Base-by-base conservation (phyloP, 2,888 invertebrate genomes). In the Drosophila prostipennis region DNA sequence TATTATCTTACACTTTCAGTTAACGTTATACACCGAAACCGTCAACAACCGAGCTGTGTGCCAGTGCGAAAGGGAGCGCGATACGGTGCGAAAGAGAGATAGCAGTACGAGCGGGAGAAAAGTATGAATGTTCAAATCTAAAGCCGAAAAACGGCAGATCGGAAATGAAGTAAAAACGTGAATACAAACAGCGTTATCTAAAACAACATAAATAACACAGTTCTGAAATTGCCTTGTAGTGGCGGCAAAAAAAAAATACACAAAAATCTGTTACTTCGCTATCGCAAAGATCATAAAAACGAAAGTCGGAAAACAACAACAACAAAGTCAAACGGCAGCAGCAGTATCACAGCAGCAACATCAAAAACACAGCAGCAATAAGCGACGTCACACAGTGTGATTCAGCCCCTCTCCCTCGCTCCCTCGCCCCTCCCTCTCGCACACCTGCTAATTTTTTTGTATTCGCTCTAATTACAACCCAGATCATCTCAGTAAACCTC, bases 1-100 rank as follows among this genome's bases (percentile, higher is more conserved):
- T 77, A 73, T 83, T 76, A 81, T 79, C 81, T 78, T 61, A 72
- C 71, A 73, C 76, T 78, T 76, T 83, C 76, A 80, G 80, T 86
- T 80, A 80, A 76, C 80, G 80, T 56, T 74, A 77, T 70, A 70
- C 64, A 65, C 53, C 52, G 73, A 78, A 69, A 71, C 68, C 76
- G 77, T 77, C 72, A 75, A 77, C 64, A 74, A 46, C 59, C 51
- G 65, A 23, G 36, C n/a, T 10, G 48, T 7, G 49, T 10, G 29
- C 6, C 37, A 32, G 61, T 26, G 37, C 10, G 46, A n/a, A 26
- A 29, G 46, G 45, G 19, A 16, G 55, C 39, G 53, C n/a, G 39
- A 37, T 56, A 53, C 61, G 39, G 56, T 34, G 29, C 37, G 60
- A 13, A 34, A 16, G 23, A 29, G 37, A 39, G 43, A 42, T 16